A percentile compares a stretch with the other conserved stretches of the same genome.
These are phyloP conservation scores for Battus philenor DNA, from an alignment of 1,140 invertebrate genomes.

Conservation along the genomic window DNA sequence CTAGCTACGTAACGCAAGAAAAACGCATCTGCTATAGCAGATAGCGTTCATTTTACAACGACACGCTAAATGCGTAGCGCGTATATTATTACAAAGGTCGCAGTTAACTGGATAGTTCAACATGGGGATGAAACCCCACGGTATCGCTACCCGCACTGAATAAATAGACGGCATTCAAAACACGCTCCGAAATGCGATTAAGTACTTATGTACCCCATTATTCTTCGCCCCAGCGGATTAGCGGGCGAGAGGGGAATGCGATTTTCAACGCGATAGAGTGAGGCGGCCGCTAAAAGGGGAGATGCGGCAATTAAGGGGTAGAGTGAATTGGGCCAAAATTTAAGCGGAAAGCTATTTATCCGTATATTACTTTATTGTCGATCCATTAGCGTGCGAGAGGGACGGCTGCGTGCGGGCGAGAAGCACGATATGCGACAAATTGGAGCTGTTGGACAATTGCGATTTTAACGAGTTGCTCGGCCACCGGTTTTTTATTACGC, in stretches of 20 bases:
- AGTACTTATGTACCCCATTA: conserved; percentile 70
- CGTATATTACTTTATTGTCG: conserved; percentile 72
- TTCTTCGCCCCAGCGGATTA: conserved; percentile 47
- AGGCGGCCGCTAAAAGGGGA: conserved; percentile 40
- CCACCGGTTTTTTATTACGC: conserved; percentile 5
- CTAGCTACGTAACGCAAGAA: conserved; percentile 41
- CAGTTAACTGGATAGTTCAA: conserved; percentile 24
- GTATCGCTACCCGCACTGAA: conserved; percentile 49
- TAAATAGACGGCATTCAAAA: conserved; percentile 61
- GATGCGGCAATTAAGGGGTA: conserved; percentile 63
- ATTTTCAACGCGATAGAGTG: conserved; percentile 22
- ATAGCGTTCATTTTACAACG: conserved; percentile 29
- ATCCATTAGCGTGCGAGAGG: conserved; percentile 57
- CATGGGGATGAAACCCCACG: conserved; percentile 42
- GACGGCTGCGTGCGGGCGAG: conserved; percentile 36
- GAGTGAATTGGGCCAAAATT: conserved; percentile 67
- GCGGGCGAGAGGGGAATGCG: conserved; percentile 31
- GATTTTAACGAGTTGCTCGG: conserved; percentile 39
- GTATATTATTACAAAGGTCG: conserved; percentile 13
- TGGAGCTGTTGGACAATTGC: conserved; percentile 59
- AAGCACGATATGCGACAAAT: conserved; percentile 54
- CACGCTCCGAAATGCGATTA: conserved; percentile 66
- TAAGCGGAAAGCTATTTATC: conserved; percentile 72
- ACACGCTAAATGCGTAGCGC: conserved; percentile 16
- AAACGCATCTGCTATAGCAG: conserved; percentile 42